phyloP scores from a whole-genome alignment of 2,888 invertebrate species.

The Eupelmus urozonus region DNA sequence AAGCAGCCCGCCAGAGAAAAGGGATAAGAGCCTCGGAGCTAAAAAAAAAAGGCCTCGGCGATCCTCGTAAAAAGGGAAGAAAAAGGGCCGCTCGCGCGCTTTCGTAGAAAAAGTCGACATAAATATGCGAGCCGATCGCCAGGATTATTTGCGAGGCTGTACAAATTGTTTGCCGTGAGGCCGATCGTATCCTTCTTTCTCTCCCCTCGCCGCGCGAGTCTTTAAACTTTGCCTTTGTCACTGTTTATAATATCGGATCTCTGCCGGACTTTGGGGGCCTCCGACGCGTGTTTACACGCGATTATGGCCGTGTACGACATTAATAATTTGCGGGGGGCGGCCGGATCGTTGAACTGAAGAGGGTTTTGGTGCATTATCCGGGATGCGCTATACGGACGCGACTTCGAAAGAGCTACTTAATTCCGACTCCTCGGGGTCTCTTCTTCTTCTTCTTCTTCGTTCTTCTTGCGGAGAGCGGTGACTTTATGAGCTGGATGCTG shows the following conservation, averaged over 20 bases:
- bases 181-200: neutral
- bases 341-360: constrained; percentile 13
- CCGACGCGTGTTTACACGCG: constrained; percentile 42
- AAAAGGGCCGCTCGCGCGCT: neutral
- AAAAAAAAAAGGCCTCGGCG: too few species aligned
- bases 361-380: too few species aligned
- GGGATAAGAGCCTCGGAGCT: too few species aligned
- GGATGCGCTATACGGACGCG: too few species aligned
- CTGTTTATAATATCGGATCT: constrained; percentile 1
- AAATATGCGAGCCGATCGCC: constrained; percentile 32
- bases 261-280: neutral
- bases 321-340: constrained; percentile 18
- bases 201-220: neutral
- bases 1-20: too few species aligned
- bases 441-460: neutral
- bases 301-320: constrained; percentile 29
- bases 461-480: neutral
- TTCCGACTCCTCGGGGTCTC: constrained; percentile 11
- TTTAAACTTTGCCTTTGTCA: constrained; percentile 19
- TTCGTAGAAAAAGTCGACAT: constrained; percentile 44
- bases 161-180: constrained; percentile 38
- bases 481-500: neutral
- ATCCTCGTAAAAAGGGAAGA: neutral
- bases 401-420: constrained; percentile 24
- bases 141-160: constrained; percentile 45